Evolutionary conservation across 2,888 invertebrate species (phyloP), one percentile per base, ranked within the genome.

Genomic region (Aleiodes leptofemur): DNA sequence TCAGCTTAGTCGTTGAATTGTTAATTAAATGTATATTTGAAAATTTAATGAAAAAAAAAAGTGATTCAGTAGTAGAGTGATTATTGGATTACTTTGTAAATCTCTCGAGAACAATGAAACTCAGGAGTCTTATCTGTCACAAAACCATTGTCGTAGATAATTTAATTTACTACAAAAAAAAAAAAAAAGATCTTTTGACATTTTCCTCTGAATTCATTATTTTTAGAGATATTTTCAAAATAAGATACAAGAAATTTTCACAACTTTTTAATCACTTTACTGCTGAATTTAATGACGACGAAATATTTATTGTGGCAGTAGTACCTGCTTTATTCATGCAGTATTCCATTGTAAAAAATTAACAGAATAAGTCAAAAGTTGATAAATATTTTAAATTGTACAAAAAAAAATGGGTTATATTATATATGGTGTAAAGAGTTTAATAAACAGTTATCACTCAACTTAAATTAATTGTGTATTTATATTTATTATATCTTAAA

Each of bases 301-400:
- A 56, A 61, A n/a, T 48, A 48, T 68, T 31, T 78, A 80, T 80
- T 74, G 80, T 81, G 79, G 78, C 81, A 81, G 82, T 84, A 82
- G 85, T 85, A 84, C 83, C 83, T 84, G 82, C 80, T 83, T 83
- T 78, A 74, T 79, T 78, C 70, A 81, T 83, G 78, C 81, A 81
- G 80, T 82, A 82, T 79, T 79, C 75, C 76, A 69, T 76, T 82
- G 79, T 83, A 82, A 79, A 82, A 80, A 82, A 77, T 55, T 72
- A 64, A 53, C n/a, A 70, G 34, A 72, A 55, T 48, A 64, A 72
- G 68, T 13, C 23, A 56, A 73, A 71, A 56, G 31, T 29, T 66
- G 14, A 50, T 66, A 14, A 66, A 50, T 50, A 66, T 66, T 50
- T 66, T 66, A 38, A 56, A 56, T 69, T 68, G 74, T 77, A 72